A percentile compares a stretch with the other conserved stretches of the same genome.
These are phyloP conservation scores for Tonatia bakeri DNA, from an alignment of 2,113 vertebrate genomes.

Conservation along the genomic window DNA sequence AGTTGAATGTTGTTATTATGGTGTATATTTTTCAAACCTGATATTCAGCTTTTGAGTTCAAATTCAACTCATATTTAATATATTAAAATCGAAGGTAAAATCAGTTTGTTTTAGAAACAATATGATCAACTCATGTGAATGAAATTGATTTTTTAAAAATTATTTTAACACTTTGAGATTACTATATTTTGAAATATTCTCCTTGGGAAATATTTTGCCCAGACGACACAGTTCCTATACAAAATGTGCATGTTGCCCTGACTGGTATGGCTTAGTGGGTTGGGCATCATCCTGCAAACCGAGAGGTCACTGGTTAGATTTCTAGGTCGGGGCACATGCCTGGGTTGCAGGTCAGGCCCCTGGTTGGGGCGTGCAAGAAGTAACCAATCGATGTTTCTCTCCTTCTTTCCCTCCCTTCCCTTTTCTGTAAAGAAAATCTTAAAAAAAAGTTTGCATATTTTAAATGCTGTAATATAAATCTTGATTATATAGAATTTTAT, in stretches of 20 bases:
- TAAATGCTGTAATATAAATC: neutral
- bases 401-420: too few relatives aligned
- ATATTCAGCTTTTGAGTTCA: constrained; percentile 32
- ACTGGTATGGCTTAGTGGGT: too few relatives aligned
- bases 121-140: neutral
- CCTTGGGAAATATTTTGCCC: constrained; percentile 9
- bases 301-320: too few relatives aligned
- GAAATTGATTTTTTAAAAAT: constrained; percentile 24
- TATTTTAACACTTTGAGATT: neutral
- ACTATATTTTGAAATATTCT: neutral
- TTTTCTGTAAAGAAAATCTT: too few relatives aligned
- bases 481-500: constrained; percentile 28
- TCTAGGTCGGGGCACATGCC: too few relatives aligned
- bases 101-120: neutral
- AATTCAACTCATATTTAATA: neutral
- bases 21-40: neutral
- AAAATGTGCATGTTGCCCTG: neutral
- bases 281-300: too few relatives aligned
- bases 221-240: constrained; percentile 3
- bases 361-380: too few relatives aligned
- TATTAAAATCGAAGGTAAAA: constrained; percentile 27
- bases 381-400: too few relatives aligned
- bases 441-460: neutral
- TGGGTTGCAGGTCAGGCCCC: too few relatives aligned
- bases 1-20: neutral